These are phyloP conservation scores for Dipus sagitta DNA, from an alignment of 2,797 vertebrate genomes.

Conservation along the genomic window DNA sequence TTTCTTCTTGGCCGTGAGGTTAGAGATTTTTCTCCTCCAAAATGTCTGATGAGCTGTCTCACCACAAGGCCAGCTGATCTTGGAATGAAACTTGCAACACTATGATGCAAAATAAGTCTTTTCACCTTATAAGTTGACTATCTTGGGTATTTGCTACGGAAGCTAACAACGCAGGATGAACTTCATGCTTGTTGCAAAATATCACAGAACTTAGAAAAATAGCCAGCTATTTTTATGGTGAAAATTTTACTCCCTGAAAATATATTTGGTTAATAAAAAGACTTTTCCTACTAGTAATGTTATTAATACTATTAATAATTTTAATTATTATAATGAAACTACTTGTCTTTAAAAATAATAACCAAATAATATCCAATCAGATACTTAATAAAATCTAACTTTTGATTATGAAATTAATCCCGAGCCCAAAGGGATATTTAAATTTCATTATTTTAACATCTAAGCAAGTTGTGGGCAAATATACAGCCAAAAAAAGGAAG, in stretches of 20 bases:
- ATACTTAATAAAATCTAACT: slow-evolving; percentile 21
- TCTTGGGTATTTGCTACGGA: neutral
- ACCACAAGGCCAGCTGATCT: no score
- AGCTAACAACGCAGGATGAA: no score
- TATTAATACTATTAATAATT: neutral
- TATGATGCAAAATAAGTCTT: no score
- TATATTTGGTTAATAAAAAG: slow-evolving; percentile 5
- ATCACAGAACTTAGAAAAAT: neutral
- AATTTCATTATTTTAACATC: slow-evolving; percentile 8
- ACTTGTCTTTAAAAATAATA: slow-evolving; percentile 25
- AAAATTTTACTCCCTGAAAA: neutral
- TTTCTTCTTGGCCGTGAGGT: no score
- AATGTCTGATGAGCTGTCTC: neutral
- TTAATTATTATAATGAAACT: neutral
- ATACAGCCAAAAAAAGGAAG: neutral
- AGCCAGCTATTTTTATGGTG: neutral
- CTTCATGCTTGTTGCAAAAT: neutral
- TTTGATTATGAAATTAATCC: slow-evolving; percentile 47
- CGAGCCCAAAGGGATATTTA: neutral
- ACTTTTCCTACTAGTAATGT: neutral
- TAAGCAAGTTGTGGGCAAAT: slow-evolving; percentile 22
- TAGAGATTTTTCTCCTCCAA: neutral
- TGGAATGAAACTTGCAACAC: no score
- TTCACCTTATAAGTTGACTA: neutral
- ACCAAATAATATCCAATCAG: neutral